Conservation (phyloP, 30 jellyfish, hydroid and myxozoan genomes). For the Mastigias papua region DNA sequence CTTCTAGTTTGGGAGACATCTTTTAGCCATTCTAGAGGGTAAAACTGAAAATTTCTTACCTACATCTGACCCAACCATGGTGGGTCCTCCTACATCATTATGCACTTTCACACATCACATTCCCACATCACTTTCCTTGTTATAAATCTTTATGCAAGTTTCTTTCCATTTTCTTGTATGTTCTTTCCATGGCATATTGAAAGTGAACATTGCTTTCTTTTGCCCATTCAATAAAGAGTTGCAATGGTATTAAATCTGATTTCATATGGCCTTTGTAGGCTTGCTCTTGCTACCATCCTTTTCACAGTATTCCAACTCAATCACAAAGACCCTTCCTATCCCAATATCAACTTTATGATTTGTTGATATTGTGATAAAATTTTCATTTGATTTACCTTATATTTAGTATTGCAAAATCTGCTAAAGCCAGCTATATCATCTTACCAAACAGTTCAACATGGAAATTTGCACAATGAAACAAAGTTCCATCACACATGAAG, state of each 20-base stretch:
- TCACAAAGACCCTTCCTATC: conserved; percentile 59
- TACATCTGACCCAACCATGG: too few species aligned
- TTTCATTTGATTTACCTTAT: too few species aligned
- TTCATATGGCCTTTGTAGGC: conserved; percentile 50
- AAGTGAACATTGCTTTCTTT: conserved; percentile 38
- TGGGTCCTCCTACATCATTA: too few species aligned
- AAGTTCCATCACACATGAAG: too few species aligned
- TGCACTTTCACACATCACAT: too few species aligned
- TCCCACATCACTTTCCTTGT: conserved; percentile 11
- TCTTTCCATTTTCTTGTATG: neutral
- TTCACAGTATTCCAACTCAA: conserved; percentile 46
- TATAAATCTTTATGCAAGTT: conserved; percentile 10
- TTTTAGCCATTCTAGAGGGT: too few species aligned
- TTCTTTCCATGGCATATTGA: conserved; percentile 2
- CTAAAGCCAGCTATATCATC: too few species aligned
- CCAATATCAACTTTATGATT: conserved; percentile 47
- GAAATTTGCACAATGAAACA: too few species aligned
- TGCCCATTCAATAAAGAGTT: conserved; percentile 48
- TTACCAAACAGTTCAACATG: too few species aligned
- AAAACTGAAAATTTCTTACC: conserved; percentile 35
- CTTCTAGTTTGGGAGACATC: too few species aligned
- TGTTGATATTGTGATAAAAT: conserved; percentile 24
- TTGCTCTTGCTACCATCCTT: conserved; percentile 64
- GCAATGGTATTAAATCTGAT: conserved; percentile 43
- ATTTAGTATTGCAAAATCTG: too few species aligned